phyloP scores from a whole-genome alignment of 2,888 invertebrate genomes.

The Stenoptilia bipunctidactyla region DNA sequence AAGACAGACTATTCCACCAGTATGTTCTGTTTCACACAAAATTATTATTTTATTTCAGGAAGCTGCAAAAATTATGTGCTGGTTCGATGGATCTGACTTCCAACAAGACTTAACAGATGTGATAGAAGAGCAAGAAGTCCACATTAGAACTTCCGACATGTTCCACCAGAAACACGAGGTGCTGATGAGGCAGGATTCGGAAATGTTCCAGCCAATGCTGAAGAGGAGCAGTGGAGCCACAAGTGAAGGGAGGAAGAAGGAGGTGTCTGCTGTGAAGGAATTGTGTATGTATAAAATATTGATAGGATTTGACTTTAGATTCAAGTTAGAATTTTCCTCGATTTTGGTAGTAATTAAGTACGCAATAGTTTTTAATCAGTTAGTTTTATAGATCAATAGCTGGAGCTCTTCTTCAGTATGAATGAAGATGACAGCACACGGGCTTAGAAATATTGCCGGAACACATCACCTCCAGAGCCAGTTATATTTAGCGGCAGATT shows the following conservation, averaged over 20 bases:
- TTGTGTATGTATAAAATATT: constrained; percentile 56
- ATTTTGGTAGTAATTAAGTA: no score
- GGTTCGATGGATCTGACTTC: constrained; percentile 64
- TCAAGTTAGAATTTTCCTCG: no score
- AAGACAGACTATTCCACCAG: no score
- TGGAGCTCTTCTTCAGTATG: no score
- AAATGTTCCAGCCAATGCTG: constrained; percentile 57
- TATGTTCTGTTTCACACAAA: no score
- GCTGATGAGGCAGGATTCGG: constrained; percentile 44
- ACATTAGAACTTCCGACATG: constrained; percentile 49
- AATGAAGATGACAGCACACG: no score
- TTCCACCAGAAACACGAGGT: constrained; percentile 33
- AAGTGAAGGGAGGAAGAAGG: constrained; percentile 42
- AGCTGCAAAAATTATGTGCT: constrained; percentile 60
- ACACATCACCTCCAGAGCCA: no score
- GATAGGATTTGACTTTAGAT: no score
- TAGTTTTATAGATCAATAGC: no score
- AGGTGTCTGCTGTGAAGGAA: constrained; percentile 42
- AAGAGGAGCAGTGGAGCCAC: constrained; percentile 49
- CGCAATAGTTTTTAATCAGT: no score
- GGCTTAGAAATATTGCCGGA: no score
- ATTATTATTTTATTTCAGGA: constrained; percentile 28
- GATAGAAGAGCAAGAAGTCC: constrained; percentile 60
- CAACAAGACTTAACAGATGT: constrained; percentile 58
- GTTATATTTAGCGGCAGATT: no score